phyloP scores from a whole-genome alignment of 2,113 vertebrate species.

The Alouatta palliata region DNA sequence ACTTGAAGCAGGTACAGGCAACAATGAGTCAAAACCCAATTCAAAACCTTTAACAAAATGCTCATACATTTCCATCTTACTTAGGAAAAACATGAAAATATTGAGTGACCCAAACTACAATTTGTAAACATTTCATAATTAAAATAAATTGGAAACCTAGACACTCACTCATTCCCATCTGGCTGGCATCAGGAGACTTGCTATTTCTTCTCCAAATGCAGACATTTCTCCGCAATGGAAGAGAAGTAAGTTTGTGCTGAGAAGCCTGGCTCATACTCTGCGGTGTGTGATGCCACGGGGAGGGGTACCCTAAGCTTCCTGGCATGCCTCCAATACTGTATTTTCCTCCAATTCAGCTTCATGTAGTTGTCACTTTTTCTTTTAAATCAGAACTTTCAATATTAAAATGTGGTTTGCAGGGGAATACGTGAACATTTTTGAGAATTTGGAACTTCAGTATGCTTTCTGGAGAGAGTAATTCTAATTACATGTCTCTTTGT shows the following conservation, averaged over 20 bases:
- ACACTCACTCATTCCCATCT: conserved; percentile 38
- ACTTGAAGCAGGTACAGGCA: background rate
- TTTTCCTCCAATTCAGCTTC: conserved; percentile 16
- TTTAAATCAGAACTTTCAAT: background rate
- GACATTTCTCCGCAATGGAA: background rate
- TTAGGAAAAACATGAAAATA: background rate
- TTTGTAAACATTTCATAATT: background rate
- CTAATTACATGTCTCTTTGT: background rate
- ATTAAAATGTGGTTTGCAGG: conserved; percentile 9
- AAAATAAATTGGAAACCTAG: background rate
- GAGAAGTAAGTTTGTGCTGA: background rate
- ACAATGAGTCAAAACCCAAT: background rate
- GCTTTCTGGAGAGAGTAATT: background rate
- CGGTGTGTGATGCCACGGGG: background rate
- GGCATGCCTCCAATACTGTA: background rate
- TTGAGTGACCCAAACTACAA: background rate
- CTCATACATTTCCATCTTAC: background rate
- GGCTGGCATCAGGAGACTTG: background rate
- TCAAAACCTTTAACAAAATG: conserved; percentile 14
- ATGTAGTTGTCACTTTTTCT: background rate
- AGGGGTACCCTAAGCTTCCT: background rate
- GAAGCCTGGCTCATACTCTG: background rate
- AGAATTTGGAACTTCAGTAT: background rate
- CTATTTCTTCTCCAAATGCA: conserved; percentile 18
- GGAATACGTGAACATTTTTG: conserved; percentile 10